Conservation (phyloP, 2,113 vertebrate species). For the Heterotis niloticus region DNA sequence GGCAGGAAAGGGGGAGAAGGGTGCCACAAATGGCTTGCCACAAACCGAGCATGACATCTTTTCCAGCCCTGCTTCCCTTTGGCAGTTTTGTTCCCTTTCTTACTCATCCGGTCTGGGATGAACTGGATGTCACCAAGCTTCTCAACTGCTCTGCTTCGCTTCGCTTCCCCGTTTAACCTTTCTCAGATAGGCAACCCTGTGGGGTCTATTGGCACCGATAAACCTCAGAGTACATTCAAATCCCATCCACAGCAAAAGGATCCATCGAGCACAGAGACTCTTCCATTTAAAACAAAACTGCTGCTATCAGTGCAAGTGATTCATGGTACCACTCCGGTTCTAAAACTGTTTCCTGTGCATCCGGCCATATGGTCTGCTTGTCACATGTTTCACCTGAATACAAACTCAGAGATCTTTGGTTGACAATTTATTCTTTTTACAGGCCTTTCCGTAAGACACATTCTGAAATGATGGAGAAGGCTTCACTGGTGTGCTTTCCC, state of each 20-base stretch:
- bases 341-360: conserved; percentile 15
- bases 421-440: not conserved
- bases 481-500: not conserved
- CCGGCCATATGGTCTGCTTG: not conserved
- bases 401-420: not conserved
- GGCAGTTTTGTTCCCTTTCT: not conserved
- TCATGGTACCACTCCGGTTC: not conserved
- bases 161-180: conserved; percentile 16
- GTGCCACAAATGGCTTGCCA: not conserved
- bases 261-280: not conserved
- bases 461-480: not conserved
- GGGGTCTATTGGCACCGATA: not conserved
- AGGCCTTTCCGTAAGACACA: not conserved
- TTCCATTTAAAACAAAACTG: conserved; percentile 12
- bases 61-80: not conserved
- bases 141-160: not conserved
- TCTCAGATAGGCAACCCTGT: not conserved
- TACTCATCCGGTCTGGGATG: not conserved
- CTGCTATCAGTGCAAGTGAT: not conserved
- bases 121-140: not conserved
- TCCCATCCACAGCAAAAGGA: not conserved
- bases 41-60: not conserved
- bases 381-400: not conserved
- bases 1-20: not conserved
- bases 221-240: conserved; percentile 1